Evolutionary conservation across 1,140 invertebrate species (phyloP).

Genomic region (Drosophila burlai): DNA sequence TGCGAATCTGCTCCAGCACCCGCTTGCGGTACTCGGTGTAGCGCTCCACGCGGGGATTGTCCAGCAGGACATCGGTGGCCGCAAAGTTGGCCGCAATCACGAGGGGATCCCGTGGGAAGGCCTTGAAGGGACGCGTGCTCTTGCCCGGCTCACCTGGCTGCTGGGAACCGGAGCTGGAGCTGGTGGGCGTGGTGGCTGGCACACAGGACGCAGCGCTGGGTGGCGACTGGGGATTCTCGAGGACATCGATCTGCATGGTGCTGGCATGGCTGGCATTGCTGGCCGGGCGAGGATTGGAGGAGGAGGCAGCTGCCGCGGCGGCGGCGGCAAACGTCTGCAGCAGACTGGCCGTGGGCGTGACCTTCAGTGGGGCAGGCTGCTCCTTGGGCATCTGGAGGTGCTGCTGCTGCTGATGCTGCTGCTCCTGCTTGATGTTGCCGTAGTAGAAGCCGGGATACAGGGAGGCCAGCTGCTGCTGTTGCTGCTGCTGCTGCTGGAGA

Average conservation of each 20-base stretch:
- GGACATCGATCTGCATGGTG: slow-evolving; percentile 75
- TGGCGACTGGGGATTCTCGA: slow-evolving; percentile 67
- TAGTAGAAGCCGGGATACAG: slow-evolving; percentile 78
- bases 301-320: slow-evolving; percentile 55
- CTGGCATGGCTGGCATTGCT: slow-evolving; percentile 73
- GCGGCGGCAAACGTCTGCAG: slow-evolving; percentile 73
- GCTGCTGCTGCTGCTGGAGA: slow-evolving; percentile 64
- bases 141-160: slow-evolving; percentile 45
- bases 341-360: slow-evolving; percentile 61
- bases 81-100: slow-evolving; percentile 86
- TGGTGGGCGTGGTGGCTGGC: slow-evolving; percentile 65
- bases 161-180: slow-evolving; percentile 30
- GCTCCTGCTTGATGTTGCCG: slow-evolving; percentile 69
- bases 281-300: slow-evolving; percentile 52
- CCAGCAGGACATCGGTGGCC: slow-evolving; percentile 85
- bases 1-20: slow-evolving; percentile 88
- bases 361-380: slow-evolving; percentile 7
- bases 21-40: slow-evolving; percentile 89
- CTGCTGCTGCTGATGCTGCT: slow-evolving; percentile 11
- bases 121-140: slow-evolving; percentile 88
- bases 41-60: slow-evolving; percentile 87
- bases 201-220: not conserved
- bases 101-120: slow-evolving; percentile 89
- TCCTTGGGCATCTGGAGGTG: not conserved
- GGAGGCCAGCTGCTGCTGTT: slow-evolving; percentile 52